phyloP scores from a whole-genome alignment of 2,888 invertebrate genomes.

The Himalopsyche anomala region DNA sequence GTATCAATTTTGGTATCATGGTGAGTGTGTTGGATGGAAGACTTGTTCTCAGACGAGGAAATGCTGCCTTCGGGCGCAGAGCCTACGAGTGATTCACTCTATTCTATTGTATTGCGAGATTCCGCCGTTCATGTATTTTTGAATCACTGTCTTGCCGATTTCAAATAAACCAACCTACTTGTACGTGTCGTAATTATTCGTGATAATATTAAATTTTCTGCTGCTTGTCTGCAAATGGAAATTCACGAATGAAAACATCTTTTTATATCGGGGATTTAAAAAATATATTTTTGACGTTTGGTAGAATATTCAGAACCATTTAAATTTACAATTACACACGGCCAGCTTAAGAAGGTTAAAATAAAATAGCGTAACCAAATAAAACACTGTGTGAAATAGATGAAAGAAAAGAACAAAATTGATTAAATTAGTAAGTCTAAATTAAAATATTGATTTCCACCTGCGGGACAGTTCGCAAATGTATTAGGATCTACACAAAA shows the following conservation, averaged over 20 bases:
- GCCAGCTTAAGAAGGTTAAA: no score
- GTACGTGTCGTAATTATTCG: neutral
- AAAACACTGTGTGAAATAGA: no score
- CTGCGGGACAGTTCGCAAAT: no score
- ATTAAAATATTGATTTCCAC: no score
- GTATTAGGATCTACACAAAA: no score
- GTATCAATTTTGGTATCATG: constrained; percentile 4
- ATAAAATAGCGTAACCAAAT: no score
- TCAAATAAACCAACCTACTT: neutral
- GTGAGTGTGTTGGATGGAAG: neutral
- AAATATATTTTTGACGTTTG: no score
- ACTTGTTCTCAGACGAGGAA: neutral
- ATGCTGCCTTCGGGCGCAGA: constrained; percentile 19
- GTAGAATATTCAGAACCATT: no score
- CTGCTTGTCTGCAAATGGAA: neutral
- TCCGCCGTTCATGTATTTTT: constrained; percentile 4
- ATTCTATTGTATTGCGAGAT: constrained; percentile 44
- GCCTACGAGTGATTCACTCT: constrained; percentile 34
- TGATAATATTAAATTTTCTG: constrained; percentile 19
- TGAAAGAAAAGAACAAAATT: no score
- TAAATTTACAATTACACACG: no score
- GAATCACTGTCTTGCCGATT: constrained; percentile 1
- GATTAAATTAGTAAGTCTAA: no score
- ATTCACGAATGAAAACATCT: neutral
- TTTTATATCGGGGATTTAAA: no score